Base-by-base conservation (phyloP, 2,797 vertebrate species). In the Malurus splendens region DNA sequence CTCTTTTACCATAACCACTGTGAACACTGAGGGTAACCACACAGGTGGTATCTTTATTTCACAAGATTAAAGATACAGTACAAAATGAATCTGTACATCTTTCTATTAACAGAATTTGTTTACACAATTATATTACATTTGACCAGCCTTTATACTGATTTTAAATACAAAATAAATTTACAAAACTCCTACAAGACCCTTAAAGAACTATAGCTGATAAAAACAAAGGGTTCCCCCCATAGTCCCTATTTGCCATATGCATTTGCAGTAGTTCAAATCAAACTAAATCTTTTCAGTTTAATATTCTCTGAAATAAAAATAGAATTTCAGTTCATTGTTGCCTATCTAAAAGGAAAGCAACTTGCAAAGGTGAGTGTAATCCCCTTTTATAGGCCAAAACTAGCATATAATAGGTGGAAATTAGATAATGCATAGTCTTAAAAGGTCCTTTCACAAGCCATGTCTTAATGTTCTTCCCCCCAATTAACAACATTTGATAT, bases 81-180 rank as follows among this genome's bases (percentile, higher is more conserved):
- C 96, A 97, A 98, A 97, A 98, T 88, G 89, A 96, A 96, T 97
- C 97, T 97, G 97, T 98, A 98, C 97, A 98, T 95, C 97, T 97
- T 96, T 96, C 96, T 98, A 97, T 97, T 96, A 97, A 97, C 97
- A 97, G 95, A 92, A 94, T 97, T 96, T 97, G 96, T 97, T 97
- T 97, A 97, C 96, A 97, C 95, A 97, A 95, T 96, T 97, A 97
- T 97, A 96, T 97, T 98, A 98, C 97, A 98, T 94, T 94, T 97
- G 90, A 96, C 96, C 96, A 97, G 93, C 96, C 95, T 97, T 97
- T 97, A 96, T 95, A 97, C 80, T 95, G 96, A 93, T 96, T 97
- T 96, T 96, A 97, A 97, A 97, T 97, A 97, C 94, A 97, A 97
- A 97, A 97, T 92, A 96, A 96, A 96, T 96, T 96, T 96, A 97